Evolutionary conservation across 2,113 vertebrate species (phyloP), one percentile per base, ranked within the genome.

Genomic region (Promerops cafer): DNA sequence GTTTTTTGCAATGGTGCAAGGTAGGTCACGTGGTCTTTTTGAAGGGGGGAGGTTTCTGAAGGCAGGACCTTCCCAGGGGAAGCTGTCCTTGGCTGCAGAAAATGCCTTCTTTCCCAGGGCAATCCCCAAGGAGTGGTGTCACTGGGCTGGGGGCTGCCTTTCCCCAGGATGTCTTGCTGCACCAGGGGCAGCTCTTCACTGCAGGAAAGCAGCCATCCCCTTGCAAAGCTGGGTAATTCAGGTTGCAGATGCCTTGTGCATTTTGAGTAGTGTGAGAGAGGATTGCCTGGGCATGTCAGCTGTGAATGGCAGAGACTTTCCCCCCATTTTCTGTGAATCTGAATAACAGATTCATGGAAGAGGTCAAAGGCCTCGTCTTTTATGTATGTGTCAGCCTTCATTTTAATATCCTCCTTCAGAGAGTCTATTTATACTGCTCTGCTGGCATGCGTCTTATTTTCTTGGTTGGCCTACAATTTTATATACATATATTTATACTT

Each of bases 401-500:
- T 77, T 77, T 85, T 95, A 92, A 84, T 39, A 57, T 66, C 72
- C 54, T 76, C 72, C 77, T 79, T 95, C 66, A 83, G 61, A 92
- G 66, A 71, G 60, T 93, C 92, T 95, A 89, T 97, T 96, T 95
- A 88, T 93, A 89, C 75, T 49, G 52, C 56, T 40, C 66, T 94
- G 65, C 77, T 94, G 91, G 91, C 87, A 82, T 59, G 56, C 44
- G 7, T 83, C 85, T 77, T 71, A n/a, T 96, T 96, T 96, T 95
- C 74, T 96, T 64, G 42, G 45, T 95, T 93, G 74, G 83, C 57
- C 70, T 94, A 68, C 89, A 77, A 56, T 89, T 95, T 95, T 92
- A 72, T 63, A 66, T 95, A 90, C 49, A 11, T 95, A 87, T 87
- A 82, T 90, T 94, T 97, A 92, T 96, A 61, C 90, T 95, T 94